phyloP scores from a whole-genome alignment of 2,888 invertebrate genomes.

The Coelinius sp. region DNA sequence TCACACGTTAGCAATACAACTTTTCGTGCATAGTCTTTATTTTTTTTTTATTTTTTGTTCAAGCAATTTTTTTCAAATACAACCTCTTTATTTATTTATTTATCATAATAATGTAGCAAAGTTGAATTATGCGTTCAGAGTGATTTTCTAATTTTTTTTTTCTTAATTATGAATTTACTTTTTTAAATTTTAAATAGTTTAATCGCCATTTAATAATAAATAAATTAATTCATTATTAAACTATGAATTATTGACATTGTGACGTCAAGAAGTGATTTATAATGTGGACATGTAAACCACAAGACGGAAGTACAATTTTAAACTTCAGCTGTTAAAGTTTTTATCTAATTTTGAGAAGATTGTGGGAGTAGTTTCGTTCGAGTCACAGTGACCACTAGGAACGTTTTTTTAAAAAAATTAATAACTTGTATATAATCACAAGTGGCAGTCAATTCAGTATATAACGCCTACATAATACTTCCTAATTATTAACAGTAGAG shows the following conservation, averaged over 20 bases:
- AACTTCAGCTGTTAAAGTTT: neutral
- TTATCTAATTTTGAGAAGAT: neutral
- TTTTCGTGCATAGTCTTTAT: conserved; percentile 16
- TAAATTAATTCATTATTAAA: neutral
- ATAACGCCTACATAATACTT: conserved; percentile 17
- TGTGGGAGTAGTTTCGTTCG: neutral
- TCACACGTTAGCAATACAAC: conserved; percentile 25
- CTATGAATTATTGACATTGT: neutral
- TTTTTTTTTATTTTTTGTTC: too few relatives aligned
- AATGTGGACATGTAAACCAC: neutral
- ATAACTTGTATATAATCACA: conserved; percentile 21
- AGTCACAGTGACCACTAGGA: conserved; percentile 6
- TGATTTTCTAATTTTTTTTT: too few relatives aligned
- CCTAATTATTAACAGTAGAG: conserved; percentile 21
- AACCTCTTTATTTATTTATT: neutral
- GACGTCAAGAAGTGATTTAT: neutral
- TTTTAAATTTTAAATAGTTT: neutral
- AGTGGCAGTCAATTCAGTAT: conserved; percentile 22
- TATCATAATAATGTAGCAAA: conserved; percentile 14
- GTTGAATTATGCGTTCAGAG: conserved; percentile 4
- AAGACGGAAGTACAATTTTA: conserved; percentile 14
- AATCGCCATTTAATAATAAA: neutral
- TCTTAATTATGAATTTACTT: too few relatives aligned
- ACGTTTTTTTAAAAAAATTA: conserved; percentile 12
- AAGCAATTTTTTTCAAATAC: conserved; percentile 15